phyloP scores from a whole-genome alignment of 2,113 vertebrate genomes.

The Ophthalmolycus amberensis region DNA sequence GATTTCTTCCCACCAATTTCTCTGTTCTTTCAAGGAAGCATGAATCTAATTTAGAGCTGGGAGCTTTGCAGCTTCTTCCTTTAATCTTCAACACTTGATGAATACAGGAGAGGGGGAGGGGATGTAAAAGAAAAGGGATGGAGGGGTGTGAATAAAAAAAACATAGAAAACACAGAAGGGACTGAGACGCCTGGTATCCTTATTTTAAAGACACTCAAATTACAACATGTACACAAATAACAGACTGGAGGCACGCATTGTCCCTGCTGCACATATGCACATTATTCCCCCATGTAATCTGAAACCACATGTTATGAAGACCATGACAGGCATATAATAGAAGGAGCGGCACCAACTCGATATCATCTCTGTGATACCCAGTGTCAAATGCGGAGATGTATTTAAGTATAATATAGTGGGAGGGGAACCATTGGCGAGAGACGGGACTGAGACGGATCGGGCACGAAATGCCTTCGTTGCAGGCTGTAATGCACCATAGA shows the following conservation, averaged over 20 bases:
- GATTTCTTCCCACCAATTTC: conserved; percentile 77
- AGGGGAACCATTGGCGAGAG: conserved; percentile 36
- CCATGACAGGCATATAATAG: conserved; percentile 39
- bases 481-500: conserved; percentile 73
- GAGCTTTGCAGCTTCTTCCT: conserved; percentile 73
- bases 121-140: conserved; percentile 20
- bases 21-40: conserved; percentile 81
- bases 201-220: conserved; percentile 44
- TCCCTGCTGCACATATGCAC: conserved; percentile 5
- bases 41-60: conserved; percentile 81
- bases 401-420: conserved; percentile 67
- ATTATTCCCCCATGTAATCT: conserved; percentile 37
- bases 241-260: conserved; percentile 30
- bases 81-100: conserved; percentile 78
- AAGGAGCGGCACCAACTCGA: conserved; percentile 21
- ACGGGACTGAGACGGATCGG: conserved; percentile 41
- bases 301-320: conserved; percentile 48
- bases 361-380: conserved; percentile 57
- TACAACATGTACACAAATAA: conserved; percentile 47
- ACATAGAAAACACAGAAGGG: conserved; percentile 28
- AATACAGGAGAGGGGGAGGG: conserved; percentile 65
- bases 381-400: conserved; percentile 58
- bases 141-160: conserved; percentile 8
- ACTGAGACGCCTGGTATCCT: conserved; percentile 18
- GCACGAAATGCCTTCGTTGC: conserved; percentile 65